Percentiles rank a stretch among this genome's conserved stretches.
Conservation (phyloP, 2,888 invertebrate genomes). For the Epistrophe eligans region DNA sequence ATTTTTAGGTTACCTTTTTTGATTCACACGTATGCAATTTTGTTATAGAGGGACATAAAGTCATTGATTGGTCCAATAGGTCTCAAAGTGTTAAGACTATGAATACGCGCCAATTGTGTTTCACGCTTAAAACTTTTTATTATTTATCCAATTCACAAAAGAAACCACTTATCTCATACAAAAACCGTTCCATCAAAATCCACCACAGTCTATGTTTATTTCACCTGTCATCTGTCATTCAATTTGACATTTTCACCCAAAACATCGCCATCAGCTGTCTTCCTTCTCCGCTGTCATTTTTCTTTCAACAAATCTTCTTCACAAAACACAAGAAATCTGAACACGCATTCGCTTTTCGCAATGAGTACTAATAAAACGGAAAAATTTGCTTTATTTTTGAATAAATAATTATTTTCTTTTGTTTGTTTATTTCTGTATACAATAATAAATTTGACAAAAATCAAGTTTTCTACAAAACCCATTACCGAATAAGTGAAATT, state of each 20-base stretch:
- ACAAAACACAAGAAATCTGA: slow-evolving; percentile 23
- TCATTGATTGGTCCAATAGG: too few relatives aligned
- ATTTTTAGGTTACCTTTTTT: too few relatives aligned
- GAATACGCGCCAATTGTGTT: too few relatives aligned
- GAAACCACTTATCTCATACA: not conserved
- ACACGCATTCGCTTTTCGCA: slow-evolving; percentile 50
- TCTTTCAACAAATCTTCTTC: slow-evolving; percentile 8
- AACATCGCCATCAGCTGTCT: slow-evolving; percentile 69
- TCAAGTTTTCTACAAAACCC: not conserved
- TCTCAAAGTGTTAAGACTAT: too few relatives aligned
- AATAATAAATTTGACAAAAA: slow-evolving; percentile 6
- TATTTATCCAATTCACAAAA: too few relatives aligned
- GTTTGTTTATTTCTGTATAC: slow-evolving; percentile 47
- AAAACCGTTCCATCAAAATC: not conserved
- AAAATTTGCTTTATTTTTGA: slow-evolving; percentile 51
- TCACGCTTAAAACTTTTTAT: too few relatives aligned
- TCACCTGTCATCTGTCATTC: slow-evolving; percentile 26
- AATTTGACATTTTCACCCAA: slow-evolving; percentile 26
- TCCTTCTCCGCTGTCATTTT: slow-evolving; percentile 55
- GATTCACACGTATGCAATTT: too few relatives aligned
- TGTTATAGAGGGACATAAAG: too few relatives aligned
- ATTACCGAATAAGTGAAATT: not conserved
- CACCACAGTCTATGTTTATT: slow-evolving; percentile 10
- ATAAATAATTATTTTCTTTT: slow-evolving; percentile 51
- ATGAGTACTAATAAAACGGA: slow-evolving; percentile 62